These are phyloP conservation scores for Thaleichthys pacificus DNA, from an alignment of 2,797 vertebrate species.

Conservation along the genomic window DNA sequence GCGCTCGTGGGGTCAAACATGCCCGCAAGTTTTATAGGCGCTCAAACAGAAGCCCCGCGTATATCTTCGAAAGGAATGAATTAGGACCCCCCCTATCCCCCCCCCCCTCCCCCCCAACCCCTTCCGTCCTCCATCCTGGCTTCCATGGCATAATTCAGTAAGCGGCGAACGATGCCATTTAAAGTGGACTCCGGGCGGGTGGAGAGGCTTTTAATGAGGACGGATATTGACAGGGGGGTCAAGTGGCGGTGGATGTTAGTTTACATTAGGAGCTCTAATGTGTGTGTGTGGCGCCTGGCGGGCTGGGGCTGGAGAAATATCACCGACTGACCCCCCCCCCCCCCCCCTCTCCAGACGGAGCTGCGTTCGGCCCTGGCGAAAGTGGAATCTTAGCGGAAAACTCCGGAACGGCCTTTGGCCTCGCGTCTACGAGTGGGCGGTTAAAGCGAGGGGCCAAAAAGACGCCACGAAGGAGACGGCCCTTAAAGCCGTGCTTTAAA, in stretches of 20 bases:
- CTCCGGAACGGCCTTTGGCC: too few species aligned
- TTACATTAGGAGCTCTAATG: slow-evolving; percentile 64
- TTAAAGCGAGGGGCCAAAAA: slow-evolving; percentile 16
- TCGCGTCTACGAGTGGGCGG: too few species aligned
- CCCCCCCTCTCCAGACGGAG: too few species aligned
- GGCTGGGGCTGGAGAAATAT: slow-evolving; percentile 29
- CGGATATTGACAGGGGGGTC: slow-evolving; percentile 71
- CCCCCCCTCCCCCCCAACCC: slow-evolving; percentile 4
- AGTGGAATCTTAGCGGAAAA: too few species aligned
- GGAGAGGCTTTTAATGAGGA: slow-evolving; percentile 72
- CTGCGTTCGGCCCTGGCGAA: too few species aligned
- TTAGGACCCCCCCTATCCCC: slow-evolving; percentile 35
- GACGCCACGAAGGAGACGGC: slow-evolving; percentile 44
- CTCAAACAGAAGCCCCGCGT: slow-evolving; percentile 35
- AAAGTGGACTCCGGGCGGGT: slow-evolving; percentile 61
- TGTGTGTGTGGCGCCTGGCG: slow-evolving; percentile 24
- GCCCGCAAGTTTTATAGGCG: slow-evolving; percentile 68
- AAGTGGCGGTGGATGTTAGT: slow-evolving; percentile 66
- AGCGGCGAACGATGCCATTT: slow-evolving; percentile 68
- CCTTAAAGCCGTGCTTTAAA: slow-evolving; percentile 19
- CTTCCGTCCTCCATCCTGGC: slow-evolving; percentile 7
- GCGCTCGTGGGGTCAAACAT: slow-evolving; percentile 52
- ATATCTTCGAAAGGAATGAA: slow-evolving; percentile 63
- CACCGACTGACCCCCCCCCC: slow-evolving; percentile 33
- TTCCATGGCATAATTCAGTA: slow-evolving; percentile 59